These are phyloP conservation scores for Siderastrea radians DNA, from an alignment of 92 coral and sea anemone genomes.

Conservation along the genomic window DNA sequence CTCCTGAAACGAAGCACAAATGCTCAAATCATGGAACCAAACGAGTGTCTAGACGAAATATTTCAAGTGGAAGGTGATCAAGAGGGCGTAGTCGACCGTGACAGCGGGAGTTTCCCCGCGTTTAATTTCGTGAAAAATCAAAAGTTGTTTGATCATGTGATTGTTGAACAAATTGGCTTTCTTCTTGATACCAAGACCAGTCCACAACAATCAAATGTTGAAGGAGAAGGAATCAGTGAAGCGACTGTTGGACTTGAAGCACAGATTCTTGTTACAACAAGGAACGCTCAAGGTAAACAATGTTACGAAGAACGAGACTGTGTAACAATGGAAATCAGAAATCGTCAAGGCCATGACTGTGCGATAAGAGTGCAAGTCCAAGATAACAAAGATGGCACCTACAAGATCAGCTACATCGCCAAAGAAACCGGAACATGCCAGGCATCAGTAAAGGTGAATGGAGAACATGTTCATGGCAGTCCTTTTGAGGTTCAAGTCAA, in stretches of 20 bases:
- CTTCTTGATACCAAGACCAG: too few relatives aligned
- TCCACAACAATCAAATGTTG: not conserved
- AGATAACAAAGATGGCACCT: too few relatives aligned
- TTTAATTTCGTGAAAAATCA: not conserved
- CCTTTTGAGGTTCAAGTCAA: too few relatives aligned
- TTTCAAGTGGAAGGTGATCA: not conserved
- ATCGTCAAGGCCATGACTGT: too few relatives aligned
- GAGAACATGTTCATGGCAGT: too few relatives aligned
- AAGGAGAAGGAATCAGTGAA: not conserved
- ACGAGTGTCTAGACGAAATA: not conserved
- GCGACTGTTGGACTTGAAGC: not conserved
- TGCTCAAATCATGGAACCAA: not conserved
- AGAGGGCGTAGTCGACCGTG: not conserved
- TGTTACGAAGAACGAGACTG: not conserved
- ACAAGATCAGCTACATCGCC: too few relatives aligned
- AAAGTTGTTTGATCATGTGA: not conserved
- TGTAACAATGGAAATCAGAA: not conserved
- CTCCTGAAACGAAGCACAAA: not conserved
- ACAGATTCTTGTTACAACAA: not conserved
- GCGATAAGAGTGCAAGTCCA: too few relatives aligned
- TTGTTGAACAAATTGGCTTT: not conserved
- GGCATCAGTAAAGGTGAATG: too few relatives aligned
- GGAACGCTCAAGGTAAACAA: not conserved
- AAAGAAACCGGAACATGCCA: too few relatives aligned
- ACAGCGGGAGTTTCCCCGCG: not conserved